A percentile compares a stretch with the other conserved stretches of the same genome.
Evolutionary conservation across 2,113 vertebrate genomes (phyloP).

Genomic region (Forbesichthys papilliferus): DNA sequence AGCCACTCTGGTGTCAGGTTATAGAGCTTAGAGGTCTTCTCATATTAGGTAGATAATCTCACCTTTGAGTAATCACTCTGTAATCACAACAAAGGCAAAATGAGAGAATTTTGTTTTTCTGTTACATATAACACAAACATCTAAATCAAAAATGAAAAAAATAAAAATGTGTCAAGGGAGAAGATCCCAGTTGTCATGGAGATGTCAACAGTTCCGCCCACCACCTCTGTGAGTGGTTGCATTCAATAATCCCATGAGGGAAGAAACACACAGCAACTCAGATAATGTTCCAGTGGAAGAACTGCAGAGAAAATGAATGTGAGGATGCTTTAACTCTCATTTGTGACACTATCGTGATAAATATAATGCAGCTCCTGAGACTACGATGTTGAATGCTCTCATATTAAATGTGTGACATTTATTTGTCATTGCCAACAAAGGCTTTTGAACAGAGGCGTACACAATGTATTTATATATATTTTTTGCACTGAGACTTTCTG

Average conservation of each 20-base stretch:
- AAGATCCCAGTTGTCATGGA: conserved; percentile 39
- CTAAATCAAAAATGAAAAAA: conserved; percentile 11
- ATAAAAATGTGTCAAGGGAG: not conserved
- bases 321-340: conserved; percentile 9
- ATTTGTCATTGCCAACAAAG: too few relatives aligned
- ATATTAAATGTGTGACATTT: too few relatives aligned
- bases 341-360: not conserved
- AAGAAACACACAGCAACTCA: conserved; percentile 9
- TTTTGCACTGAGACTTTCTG: too few relatives aligned
- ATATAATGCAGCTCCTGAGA: conserved; percentile 25
- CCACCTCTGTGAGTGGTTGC: conserved; percentile 17
- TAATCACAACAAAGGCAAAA: not conserved
- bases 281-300: conserved; percentile 30
- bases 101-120: not conserved
- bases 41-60: too few relatives aligned
- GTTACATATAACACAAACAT: not conserved
- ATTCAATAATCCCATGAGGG: conserved; percentile 33
- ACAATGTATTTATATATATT: too few relatives aligned
- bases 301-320: conserved; percentile 17
- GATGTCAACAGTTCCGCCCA: conserved; percentile 34
- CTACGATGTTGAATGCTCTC: conserved; percentile 7
- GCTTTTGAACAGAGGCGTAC: too few relatives aligned
- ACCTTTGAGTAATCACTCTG: not conserved
- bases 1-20: conserved; percentile 10
- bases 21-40: conserved; percentile 10